Percentiles rank a stretch among this genome's conserved stretches.
Evolutionary conservation across 2,113 vertebrate species (phyloP).

Genomic region (Mustela nigripes): DNA sequence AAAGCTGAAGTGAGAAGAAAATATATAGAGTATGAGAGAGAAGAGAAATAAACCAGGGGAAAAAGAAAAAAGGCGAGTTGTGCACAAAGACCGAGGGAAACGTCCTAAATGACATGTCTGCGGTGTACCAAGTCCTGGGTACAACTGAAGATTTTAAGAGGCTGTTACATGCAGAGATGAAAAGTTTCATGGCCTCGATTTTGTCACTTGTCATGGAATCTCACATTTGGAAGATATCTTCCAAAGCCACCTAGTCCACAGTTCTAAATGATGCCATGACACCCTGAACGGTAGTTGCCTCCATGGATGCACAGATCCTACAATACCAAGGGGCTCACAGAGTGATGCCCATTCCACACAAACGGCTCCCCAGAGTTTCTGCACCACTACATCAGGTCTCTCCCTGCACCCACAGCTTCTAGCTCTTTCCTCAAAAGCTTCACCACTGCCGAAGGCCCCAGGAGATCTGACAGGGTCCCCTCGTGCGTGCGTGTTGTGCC

Average conservation of each 20-base stretch:
- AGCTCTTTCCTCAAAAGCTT: neutral
- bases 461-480: neutral
- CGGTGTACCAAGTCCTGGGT: neutral
- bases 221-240: neutral
- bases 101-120: fast-evolving
- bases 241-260: neutral
- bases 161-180: neutral
- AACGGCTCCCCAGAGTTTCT: neutral
- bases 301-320: fast-evolving
- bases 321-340: neutral
- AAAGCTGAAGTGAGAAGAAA: constrained; percentile 88
- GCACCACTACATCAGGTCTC: neutral
- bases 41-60: neutral
- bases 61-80: neutral
- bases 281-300: neutral
- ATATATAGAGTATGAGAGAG: neutral
- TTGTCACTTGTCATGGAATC: neutral
- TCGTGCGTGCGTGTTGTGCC: no score
- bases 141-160: neutral
- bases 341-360: neutral
- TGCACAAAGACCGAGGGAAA: neutral
- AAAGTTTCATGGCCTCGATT: neutral
- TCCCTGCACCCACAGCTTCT: neutral
- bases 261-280: neutral
- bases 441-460: neutral